Evolutionary conservation across 1,140 invertebrate species (phyloP), one percentile per base, ranked within the genome.

Genomic region (Andricus grossulariae): DNA sequence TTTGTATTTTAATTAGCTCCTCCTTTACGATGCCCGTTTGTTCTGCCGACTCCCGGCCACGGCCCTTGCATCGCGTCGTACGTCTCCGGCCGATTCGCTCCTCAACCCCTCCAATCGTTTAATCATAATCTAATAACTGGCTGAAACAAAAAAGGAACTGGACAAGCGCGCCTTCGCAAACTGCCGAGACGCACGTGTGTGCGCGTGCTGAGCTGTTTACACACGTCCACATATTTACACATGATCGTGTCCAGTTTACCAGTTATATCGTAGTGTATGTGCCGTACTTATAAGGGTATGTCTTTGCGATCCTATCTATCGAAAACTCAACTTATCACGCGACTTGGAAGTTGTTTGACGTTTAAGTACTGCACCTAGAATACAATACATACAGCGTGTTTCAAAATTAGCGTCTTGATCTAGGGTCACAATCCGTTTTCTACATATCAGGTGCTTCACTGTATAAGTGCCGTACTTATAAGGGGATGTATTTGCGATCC

Each of bases 121-220:
- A 91, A 91, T 91, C 89, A 91, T 90, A 90, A 91, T 91, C 90
- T 91, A 91, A 91, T 91, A 91, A 91, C 89, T 87, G 86, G 85
- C 89, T 89, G 90, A 90, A 89, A 88, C 85, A 89, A 88, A 90
- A 90, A 91, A 91, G 85, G 88, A 89, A 87, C 83, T 85, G 86
- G 83, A 88, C 86, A 87, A 90, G 83, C 84, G 84, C 82, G 83
- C 81, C 80, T 84, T 78, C 74, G 74, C 82, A 75, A 74, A 55
- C 72, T 10, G 39, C 7, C 39, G 39, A 45, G 39, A 13, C 51
- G 16, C 72, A 45, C 55, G 39, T 79, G 74, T 71, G 25, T 55
- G 66, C 54, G 77, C 74, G 72, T 79, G 77, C 75, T 78, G 75
- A 80, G 83, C 81, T 66, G 60, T 66, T 66, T 66, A 66, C 60